phyloP scores from a whole-genome alignment of 2,888 invertebrate genomes.

The Cantharis rufa region DNA sequence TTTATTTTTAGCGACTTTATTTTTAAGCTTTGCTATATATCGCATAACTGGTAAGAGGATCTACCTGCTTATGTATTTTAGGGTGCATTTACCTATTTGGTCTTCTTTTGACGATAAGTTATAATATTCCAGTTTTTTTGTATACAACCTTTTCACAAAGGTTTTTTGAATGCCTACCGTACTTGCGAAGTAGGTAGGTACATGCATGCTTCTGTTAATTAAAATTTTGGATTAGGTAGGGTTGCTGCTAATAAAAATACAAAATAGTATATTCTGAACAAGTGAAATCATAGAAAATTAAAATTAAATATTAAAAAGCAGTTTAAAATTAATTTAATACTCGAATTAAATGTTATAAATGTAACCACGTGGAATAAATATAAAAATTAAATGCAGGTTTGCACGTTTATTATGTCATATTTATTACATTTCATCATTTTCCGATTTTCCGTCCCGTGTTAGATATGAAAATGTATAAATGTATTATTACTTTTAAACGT shows the following conservation, averaged over 20 bases:
- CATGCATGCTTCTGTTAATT: not conserved
- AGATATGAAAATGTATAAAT: too few relatives aligned
- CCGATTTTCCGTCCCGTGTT: too few relatives aligned
- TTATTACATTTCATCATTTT: too few relatives aligned
- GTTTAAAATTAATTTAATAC: too few relatives aligned
- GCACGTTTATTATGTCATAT: too few relatives aligned
- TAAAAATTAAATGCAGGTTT: too few relatives aligned
- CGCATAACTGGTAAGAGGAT: not conserved
- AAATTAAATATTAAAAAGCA: too few relatives aligned
- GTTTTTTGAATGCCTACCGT: too few relatives aligned
- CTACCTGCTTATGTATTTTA: not conserved
- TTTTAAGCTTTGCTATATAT: not conserved
- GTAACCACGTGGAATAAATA: not conserved
- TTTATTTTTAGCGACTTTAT: not conserved
- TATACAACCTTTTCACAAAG: not conserved
- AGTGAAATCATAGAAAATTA: too few relatives aligned
- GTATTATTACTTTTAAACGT: too few relatives aligned
- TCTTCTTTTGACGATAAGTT: not conserved
- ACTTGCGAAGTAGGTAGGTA: too few relatives aligned
- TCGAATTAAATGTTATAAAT: not conserved
- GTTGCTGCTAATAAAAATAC: not conserved
- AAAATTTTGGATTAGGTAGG: not conserved
- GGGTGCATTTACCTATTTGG: not conserved
- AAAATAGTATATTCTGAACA: too few relatives aligned
- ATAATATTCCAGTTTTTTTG: not conserved